Percentiles rank a stretch among this genome's conserved stretches.
These are phyloP conservation scores for Geopemphigus sp. DNA, from an alignment of 1,140 invertebrate genomes.

Conservation along the genomic window DNA sequence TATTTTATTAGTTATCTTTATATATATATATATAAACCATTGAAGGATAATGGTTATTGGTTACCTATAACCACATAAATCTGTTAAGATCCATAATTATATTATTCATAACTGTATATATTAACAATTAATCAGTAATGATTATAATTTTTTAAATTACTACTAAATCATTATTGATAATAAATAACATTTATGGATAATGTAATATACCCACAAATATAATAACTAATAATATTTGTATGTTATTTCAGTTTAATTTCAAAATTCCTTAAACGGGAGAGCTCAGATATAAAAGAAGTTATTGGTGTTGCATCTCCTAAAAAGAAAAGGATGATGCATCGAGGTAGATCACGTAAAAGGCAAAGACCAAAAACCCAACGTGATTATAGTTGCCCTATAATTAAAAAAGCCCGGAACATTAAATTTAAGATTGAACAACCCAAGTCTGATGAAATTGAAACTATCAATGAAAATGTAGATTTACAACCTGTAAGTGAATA, in stretches of 20 bases:
- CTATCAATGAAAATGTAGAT: not conserved
- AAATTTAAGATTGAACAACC: not conserved
- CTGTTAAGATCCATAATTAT: too few relatives aligned
- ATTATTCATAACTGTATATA: too few relatives aligned
- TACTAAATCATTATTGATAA: too few relatives aligned
- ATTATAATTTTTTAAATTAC: too few relatives aligned
- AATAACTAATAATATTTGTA: too few relatives aligned
- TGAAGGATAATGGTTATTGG: too few relatives aligned
- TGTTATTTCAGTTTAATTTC: constrained; percentile 29
- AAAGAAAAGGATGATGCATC: not conserved
- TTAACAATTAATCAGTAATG: too few relatives aligned
- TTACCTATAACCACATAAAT: too few relatives aligned
- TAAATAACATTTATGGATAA: too few relatives aligned
- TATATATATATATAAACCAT: too few relatives aligned
- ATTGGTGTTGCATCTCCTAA: not conserved
- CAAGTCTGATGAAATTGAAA: not conserved
- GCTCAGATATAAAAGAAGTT: not conserved
- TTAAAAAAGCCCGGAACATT: not conserved
- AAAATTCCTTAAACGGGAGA: constrained; percentile 9
- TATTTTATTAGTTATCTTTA: too few relatives aligned
- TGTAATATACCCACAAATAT: too few relatives aligned
- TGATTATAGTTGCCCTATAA: not conserved
- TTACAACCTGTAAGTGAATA: not conserved
- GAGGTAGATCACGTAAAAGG: constrained; percentile 40
- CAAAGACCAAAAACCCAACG: not conserved